Conservation (phyloP, 2,113 vertebrate genomes). For the Hippopotamus amphibius region DNA sequence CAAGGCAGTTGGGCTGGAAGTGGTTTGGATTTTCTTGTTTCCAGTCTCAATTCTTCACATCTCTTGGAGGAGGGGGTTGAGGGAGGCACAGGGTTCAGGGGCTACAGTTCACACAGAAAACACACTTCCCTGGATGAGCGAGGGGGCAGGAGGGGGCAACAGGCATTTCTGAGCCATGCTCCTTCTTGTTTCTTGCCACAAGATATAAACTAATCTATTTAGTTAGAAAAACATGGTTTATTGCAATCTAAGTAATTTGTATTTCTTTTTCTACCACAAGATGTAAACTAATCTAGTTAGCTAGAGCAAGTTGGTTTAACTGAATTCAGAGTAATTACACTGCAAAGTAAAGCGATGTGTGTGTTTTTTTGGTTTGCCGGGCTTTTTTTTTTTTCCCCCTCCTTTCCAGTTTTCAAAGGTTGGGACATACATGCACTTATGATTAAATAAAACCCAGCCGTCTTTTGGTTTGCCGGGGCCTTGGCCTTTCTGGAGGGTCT, state of each 20-base stretch:
- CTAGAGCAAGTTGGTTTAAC: conserved; percentile 82
- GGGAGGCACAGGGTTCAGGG: conserved; percentile 7
- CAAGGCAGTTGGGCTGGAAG: not conserved
- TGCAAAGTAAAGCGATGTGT: conserved; percentile 80
- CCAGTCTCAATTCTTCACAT: not conserved
- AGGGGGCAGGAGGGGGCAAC: conserved; percentile 50
- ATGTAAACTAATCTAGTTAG: conserved; percentile 87
- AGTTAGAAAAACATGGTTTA: conserved; percentile 86
- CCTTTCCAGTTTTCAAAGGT: conserved; percentile 69
- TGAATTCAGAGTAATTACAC: conserved; percentile 81
- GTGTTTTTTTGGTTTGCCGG: conserved; percentile 69
- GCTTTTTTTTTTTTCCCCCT: not conserved
- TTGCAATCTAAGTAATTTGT: conserved; percentile 86
- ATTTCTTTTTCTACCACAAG: conserved; percentile 85
- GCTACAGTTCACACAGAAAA: conserved; percentile 65
- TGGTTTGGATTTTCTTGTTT: conserved; percentile 58
- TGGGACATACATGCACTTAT: conserved; percentile 63
- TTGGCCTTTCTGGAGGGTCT: conserved; percentile 75
- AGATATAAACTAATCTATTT: conserved; percentile 85
- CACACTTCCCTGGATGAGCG: conserved; percentile 10
- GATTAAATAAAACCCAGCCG: conserved; percentile 81
- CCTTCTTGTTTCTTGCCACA: conserved; percentile 70
- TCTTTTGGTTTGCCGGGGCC: conserved; percentile 31
- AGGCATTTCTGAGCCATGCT: conserved; percentile 43
- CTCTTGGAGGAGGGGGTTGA: conserved; percentile 1